phyloP scores from a whole-genome alignment of 2,888 invertebrate species.

The Iselma pallidipennis region DNA sequence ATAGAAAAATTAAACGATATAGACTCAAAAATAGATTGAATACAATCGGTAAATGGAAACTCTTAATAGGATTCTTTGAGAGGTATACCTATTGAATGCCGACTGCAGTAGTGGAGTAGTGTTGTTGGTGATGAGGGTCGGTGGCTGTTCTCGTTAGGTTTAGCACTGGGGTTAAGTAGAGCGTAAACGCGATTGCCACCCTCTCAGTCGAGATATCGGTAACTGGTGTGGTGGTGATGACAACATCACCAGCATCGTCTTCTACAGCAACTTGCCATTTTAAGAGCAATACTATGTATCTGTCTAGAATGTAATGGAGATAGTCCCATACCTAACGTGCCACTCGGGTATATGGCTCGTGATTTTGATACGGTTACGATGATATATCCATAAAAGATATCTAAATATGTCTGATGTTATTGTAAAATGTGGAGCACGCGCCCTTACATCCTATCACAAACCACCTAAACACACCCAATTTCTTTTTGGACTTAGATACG shows the following conservation, averaged over 20 bases:
- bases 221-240: not conserved
- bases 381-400: constrained; percentile 44
- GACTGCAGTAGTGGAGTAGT: not conserved
- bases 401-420: constrained; percentile 35
- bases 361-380: constrained; percentile 43
- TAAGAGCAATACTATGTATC: constrained; percentile 47
- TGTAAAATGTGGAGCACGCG: constrained; percentile 27
- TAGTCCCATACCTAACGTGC: constrained; percentile 40
- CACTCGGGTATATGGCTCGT: constrained; percentile 46
- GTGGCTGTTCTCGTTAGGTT: constrained; percentile 36
- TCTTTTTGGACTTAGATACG: constrained; percentile 23
- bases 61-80: too few species aligned
- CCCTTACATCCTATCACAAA: not conserved
- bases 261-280: constrained; percentile 7
- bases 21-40: too few species aligned
- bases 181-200: constrained; percentile 48
- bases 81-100: not conserved
- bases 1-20: too few species aligned
- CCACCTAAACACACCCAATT: constrained; percentile 25
- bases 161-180: constrained; percentile 44
- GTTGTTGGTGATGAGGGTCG: constrained; percentile 20
- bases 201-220: constrained; percentile 22
- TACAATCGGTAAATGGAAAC: too few species aligned
- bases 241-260: constrained; percentile 9
- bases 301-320: constrained; percentile 44